Evolutionary conservation across 2,888 invertebrate genomes (phyloP).

Genomic region (Zhuqinia jingwanae): DNA sequence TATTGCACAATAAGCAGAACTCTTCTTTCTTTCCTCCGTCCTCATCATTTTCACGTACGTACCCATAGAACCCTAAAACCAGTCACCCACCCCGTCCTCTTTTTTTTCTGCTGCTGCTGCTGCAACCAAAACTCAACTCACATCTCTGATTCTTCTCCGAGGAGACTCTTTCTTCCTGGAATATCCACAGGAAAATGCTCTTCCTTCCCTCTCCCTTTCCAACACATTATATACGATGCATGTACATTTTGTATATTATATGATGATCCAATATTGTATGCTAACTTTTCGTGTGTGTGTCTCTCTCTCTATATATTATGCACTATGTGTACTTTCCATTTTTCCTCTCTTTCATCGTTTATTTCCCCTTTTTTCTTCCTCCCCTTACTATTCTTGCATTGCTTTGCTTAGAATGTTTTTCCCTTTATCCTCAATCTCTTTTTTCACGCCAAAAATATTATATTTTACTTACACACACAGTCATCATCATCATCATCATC

Average conservation of each 20-base stretch:
- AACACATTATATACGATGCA: slow-evolving; percentile 8
- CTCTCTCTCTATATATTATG: neutral
- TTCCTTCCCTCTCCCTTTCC: slow-evolving; percentile 59
- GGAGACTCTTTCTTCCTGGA: slow-evolving; percentile 65
- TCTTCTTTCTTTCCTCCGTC: slow-evolving; percentile 15
- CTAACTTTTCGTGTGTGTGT: neutral
- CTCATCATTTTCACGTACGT: slow-evolving; percentile 79
- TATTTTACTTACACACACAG: slow-evolving; percentile 18
- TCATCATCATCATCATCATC: neutral
- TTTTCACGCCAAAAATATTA: slow-evolving; percentile 72
- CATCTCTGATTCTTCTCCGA: slow-evolving; percentile 36
- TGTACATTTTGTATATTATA: slow-evolving; percentile 5
- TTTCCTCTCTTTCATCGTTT: slow-evolving; percentile 13
- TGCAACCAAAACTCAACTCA: slow-evolving; percentile 48
- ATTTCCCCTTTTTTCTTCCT: neutral
- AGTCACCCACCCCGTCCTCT: slow-evolving; percentile 75
- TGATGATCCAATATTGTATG: neutral
- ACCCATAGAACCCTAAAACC: slow-evolving; percentile 77
- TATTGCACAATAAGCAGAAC: neutral
- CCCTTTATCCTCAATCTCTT: slow-evolving; percentile 66
- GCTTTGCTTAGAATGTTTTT: neutral
- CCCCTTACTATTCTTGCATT: slow-evolving; percentile 20
- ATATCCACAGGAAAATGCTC: slow-evolving; percentile 69
- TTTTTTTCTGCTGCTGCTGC: slow-evolving; percentile 67
- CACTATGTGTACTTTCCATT: slow-evolving; percentile 3